Evolutionary conservation across 1,140 invertebrate species (phyloP).

Genomic region (Micrasema longulum): DNA sequence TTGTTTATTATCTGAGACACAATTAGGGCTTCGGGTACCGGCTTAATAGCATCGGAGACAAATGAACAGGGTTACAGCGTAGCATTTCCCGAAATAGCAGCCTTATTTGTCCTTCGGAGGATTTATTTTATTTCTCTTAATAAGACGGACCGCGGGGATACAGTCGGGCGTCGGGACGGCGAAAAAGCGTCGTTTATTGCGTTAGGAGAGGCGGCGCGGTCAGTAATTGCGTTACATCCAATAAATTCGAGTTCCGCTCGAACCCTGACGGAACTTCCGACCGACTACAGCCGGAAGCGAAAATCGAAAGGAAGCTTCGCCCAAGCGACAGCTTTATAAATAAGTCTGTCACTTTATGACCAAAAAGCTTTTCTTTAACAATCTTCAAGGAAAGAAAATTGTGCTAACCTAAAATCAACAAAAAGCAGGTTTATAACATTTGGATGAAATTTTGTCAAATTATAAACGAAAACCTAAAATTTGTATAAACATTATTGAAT

Average conservation of each 20-base stretch:
- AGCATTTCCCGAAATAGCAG: slow-evolving; percentile 6
- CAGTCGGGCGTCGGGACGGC: slow-evolving; percentile 32
- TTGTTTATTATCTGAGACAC: background rate
- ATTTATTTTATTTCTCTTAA: slow-evolving; percentile 53
- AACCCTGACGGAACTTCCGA: slow-evolving; percentile 10
- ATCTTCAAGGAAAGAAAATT: too few relatives aligned
- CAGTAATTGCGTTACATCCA: slow-evolving; percentile 54
- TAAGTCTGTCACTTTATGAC: too few relatives aligned
- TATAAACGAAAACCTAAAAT: too few relatives aligned
- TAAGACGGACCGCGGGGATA: slow-evolving; percentile 39
- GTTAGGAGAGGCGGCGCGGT: slow-evolving; percentile 51
- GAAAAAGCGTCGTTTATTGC: slow-evolving; percentile 54
- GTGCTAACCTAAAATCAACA: too few relatives aligned
- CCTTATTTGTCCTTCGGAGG: slow-evolving; percentile 45
- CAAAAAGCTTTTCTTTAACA: too few relatives aligned
- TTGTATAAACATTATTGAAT: too few relatives aligned
- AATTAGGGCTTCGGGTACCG: slow-evolving; percentile 10
- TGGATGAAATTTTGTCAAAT: too few relatives aligned
- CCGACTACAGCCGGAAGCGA: background rate
- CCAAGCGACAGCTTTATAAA: too few relatives aligned
- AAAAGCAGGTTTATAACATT: too few relatives aligned
- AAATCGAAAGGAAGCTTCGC: slow-evolving; percentile 3
- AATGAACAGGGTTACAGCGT: slow-evolving; percentile 9
- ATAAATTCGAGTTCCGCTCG: slow-evolving; percentile 32
- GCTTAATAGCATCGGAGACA: slow-evolving; percentile 24